Evolutionary conservation across 2,888 invertebrate species (phyloP), one percentile per base, ranked within the genome.

Genomic region (Heliothis peltigera): DNA sequence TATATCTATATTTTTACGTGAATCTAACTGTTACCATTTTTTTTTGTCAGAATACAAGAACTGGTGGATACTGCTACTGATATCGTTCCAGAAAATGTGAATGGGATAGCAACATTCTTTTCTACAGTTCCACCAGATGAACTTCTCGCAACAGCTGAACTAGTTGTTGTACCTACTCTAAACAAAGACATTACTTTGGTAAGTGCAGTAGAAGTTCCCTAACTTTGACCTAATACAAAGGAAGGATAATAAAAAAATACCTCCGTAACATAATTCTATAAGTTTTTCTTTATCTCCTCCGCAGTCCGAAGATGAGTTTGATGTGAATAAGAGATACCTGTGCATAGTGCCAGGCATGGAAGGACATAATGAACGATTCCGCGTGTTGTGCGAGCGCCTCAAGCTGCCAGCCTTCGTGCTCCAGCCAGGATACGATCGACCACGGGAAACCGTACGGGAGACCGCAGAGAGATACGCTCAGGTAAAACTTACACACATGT

Each of bases 331-430:
- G 44, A 73, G 77, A 1, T 84, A 84, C 49, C 63, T 91, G 22
- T 84, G 84, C 62, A 77, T 90, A 46, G 67, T 90, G 17, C 91
- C 91, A 0, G 91, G 91, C 0, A 60, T 90, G 19, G 91, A 92
- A 64, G 90, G 90, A 0, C 84, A 87, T 35, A 71, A 88, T 48
- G 66, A 75, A 21, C 76, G 85, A 32, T 91, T 91, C 79, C 70
- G 59, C 0, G 39, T 22, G 6, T 42, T 89, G 18, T 86, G 87
- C 48, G 81, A 85, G 67, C 80, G 85, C 0, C 76, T 90, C 15
- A 89, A 90, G 70, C 18, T 91, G 52, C 83, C 86, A 0, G 88
- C 90, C 0, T 19, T 91, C 0, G 89, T 88, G 1, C 68, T 92
- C 58, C 91, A 91, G 62, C 87, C 88, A 0, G 88, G 88, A 0